Evolutionary conservation across 1,140 invertebrate species (phyloP).

Genomic region (Pseudomyrmex sp.): DNA sequence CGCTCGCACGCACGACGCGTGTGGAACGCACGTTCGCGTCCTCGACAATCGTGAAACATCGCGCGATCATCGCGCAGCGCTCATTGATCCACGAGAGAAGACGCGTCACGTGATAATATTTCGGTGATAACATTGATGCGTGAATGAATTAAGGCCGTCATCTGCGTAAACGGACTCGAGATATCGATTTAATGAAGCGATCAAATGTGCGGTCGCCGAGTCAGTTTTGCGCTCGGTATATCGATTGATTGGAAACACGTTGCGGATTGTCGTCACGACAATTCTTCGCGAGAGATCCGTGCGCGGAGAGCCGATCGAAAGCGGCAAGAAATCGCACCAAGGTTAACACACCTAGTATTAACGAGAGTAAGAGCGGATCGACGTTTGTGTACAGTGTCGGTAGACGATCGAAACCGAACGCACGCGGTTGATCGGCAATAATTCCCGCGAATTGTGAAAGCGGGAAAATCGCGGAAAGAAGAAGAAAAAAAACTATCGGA

Average conservation of each 20-base stretch:
- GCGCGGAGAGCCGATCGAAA: background rate
- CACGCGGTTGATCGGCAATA: background rate
- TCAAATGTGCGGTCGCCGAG: conserved; percentile 14
- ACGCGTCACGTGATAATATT: background rate
- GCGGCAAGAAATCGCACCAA: background rate
- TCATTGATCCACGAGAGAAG: background rate
- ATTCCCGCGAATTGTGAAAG: conserved; percentile 34
- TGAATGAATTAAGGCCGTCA: conserved; percentile 15
- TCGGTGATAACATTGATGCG: conserved; percentile 19
- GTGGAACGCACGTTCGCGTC: too few species aligned
- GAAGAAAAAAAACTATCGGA: too few species aligned
- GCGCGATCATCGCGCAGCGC: background rate
- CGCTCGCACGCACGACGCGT: too few species aligned
- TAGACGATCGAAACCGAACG: background rate
- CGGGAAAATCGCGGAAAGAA: conserved; percentile 64
- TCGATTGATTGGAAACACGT: conserved; percentile 10
- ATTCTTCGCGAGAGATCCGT: background rate
- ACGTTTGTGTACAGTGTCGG: background rate
- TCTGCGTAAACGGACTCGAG: background rate
- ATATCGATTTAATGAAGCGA: conserved; percentile 14
- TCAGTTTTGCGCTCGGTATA: conserved; percentile 3
- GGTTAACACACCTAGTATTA: background rate
- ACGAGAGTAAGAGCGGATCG: background rate
- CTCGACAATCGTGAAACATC: background rate
- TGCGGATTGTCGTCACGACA: background rate